These are phyloP conservation scores for Pholis gunnellus DNA, from an alignment of 2,113 vertebrate species.

Conservation along the genomic window DNA sequence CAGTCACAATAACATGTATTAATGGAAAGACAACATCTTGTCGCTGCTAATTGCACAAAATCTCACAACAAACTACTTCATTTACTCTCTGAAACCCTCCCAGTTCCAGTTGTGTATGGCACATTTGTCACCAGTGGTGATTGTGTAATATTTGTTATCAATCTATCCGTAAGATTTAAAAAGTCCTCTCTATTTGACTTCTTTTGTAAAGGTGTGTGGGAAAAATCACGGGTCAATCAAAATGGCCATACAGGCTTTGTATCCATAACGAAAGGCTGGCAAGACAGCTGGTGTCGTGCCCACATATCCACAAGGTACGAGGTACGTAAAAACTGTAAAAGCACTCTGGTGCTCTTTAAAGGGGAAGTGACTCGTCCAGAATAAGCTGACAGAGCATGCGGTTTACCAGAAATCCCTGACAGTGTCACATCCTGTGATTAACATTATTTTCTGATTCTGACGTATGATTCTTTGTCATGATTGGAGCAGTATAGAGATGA, in stretches of 20 bases:
- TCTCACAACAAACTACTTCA: constrained; percentile 6
- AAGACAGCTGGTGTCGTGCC: constrained; percentile 61
- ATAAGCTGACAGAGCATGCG: constrained; percentile 19
- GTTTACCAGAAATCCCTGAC: constrained; percentile 16
- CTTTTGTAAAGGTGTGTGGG: constrained; percentile 70
- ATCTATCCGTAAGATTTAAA: constrained; percentile 46
- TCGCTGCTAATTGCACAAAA: constrained; percentile 1
- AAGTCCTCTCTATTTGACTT: constrained; percentile 68
- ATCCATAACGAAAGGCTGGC: constrained; percentile 73
- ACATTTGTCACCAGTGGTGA: constrained; percentile 3
- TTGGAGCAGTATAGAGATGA: background rate
- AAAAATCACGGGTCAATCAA: constrained; percentile 72
- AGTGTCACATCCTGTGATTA: constrained; percentile 24
- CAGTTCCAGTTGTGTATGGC: constrained; percentile 6
- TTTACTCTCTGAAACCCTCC: background rate
- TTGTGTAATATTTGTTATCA: background rate
- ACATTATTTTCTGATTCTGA: background rate
- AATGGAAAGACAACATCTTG: background rate
- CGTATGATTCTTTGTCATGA: background rate
- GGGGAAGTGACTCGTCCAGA: constrained; percentile 26
- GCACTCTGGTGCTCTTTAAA: constrained; percentile 8
- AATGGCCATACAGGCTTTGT: constrained; percentile 60
- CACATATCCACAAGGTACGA: constrained; percentile 57
- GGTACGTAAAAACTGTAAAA: constrained; percentile 55
- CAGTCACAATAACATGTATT: background rate